Evolutionary conservation across 2,888 invertebrate genomes (phyloP), one percentile per base, ranked within the genome.

Genomic region (Lomographa bimaculata): DNA sequence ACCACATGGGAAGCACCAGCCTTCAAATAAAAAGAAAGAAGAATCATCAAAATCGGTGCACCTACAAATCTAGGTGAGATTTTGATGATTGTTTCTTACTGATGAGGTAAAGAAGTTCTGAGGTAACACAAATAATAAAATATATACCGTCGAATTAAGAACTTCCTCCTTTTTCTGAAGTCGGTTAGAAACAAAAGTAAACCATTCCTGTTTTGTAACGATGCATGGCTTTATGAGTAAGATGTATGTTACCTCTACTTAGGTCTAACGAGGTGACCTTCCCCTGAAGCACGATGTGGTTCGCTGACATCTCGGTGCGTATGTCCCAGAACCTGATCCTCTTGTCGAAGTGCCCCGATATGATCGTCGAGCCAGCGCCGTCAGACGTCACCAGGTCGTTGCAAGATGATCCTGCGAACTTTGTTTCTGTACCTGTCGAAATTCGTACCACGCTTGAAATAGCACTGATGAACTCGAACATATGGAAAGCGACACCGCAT

Each of bases 261-360:
- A 98, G 90, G 85, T 98, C 97, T 57, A 99, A 91, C 25, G 98
- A 98, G 19, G 98, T 98, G 53, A 99, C 95, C 90, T 96, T 96
- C 42, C 97, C 98, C 75, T 96, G 96, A 47, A 99, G 91, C 53
- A 94, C 81, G 50, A 98, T 95, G 81, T 97, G 96, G 71, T 96
- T 96, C 46, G 94, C 93, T 55, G 94, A 93, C 64, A 93, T 93
- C 64, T 98, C 97, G 7, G 95, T 93, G 62, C 99, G 92, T 48
- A 95, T 94, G 82, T 99, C 99, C 98, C 98, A 99, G 83, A 99
- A 97, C 33, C 98, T 92, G 60, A 99, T 95, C 69, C 95, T 94
- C 83, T 98, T 98, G 90, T 99, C 99, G 81, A 96, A 98, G 89
- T 99, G 99, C 10, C 98, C 98, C 65, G 98, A 98, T 64, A 99